Percentiles rank a stretch among this genome's conserved stretches.
These are phyloP conservation scores for Geopemphigus sp. DNA, from an alignment of 1,140 invertebrate species.

Conservation along the genomic window DNA sequence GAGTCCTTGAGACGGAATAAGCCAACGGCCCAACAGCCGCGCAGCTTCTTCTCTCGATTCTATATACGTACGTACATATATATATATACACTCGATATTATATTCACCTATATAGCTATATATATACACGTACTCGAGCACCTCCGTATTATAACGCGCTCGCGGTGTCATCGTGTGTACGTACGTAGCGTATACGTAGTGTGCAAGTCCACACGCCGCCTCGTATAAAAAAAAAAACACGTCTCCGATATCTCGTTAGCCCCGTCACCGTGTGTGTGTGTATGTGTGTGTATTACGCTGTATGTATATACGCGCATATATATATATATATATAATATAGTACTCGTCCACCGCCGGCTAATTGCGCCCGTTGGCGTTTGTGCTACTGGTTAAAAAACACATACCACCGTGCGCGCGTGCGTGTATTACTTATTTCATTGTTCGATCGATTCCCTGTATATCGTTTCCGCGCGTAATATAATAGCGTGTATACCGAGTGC, in stretches of 20 bases:
- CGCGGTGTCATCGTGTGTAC: neutral
- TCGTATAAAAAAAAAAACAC: neutral
- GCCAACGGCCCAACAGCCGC: conserved; percentile 8
- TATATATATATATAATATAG: too few relatives aligned
- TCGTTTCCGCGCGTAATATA: too few relatives aligned
- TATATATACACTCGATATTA: neutral
- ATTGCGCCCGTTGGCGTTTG: conserved; percentile 34
- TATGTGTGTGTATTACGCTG: too few relatives aligned
- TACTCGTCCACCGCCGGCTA: conserved; percentile 11
- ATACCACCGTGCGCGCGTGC: neutral
- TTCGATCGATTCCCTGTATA: neutral
- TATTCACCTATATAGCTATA: conserved; percentile 1
- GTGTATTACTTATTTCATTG: neutral
- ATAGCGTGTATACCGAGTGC: too few relatives aligned
- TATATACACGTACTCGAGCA: neutral
- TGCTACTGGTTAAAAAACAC: conserved; percentile 16
- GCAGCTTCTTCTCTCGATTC: neutral
- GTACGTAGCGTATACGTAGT: neutral
- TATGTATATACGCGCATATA: too few relatives aligned
- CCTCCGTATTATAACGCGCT: neutral
- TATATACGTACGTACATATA: too few relatives aligned
- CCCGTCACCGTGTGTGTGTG: neutral
- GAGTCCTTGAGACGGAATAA: conserved; percentile 43
- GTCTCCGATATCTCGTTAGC: conserved; percentile 42
- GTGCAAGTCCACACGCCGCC: too few relatives aligned